Evolutionary conservation across 1,140 invertebrate genomes (phyloP), one percentile per base, ranked within the genome.

Genomic region (Sesamia nonagrioides): DNA sequence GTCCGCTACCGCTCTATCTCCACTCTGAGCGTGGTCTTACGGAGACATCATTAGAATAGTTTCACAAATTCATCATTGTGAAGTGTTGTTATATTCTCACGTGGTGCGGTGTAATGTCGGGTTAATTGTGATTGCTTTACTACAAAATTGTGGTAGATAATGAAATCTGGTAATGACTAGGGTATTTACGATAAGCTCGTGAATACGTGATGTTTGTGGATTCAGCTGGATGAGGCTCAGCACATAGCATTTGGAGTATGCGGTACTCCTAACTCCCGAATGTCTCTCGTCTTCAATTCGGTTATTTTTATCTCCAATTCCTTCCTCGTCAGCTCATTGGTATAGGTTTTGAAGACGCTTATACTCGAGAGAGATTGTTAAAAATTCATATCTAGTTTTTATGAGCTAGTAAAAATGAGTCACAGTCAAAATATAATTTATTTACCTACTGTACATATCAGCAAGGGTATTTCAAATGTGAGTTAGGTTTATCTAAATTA

Each of bases 1-100:
- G 15, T 3, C 15, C 45, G 45, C 45, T 50, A 50, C 13, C 45
- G 45, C 45, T 15, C 15, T n/a, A 50, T 3, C 4, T 58, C 33
- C 33, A 35, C 27, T 60, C 13, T 60, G 2, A 15, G 15, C 11
- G 9, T 6, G 6, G 33, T 15, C 21, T 8, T 58, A 58, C 18
- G 9, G 21, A 50, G 45, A 50, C 45, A 50, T 50, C 15, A 50
- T 50, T 48, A 9, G 45, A 48, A 63, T 40, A 8, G 42, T 18
- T 40, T 40, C 8, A 17, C n/a, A 9, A 63, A 17, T 42, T 42
- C 60, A 63, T 21, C 60, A 42, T 11, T 58, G 21, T 33, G 37
- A 63, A 42, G 60, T 63, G 60, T 40, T 61, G 37, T 0, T 9
- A 63, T 63, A 18, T 63, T 63, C 60, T 42, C 60, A 63, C 60